Percentiles rank a stretch among this genome's conserved stretches.
Conservation (phyloP, 2,797 vertebrate genomes). For the Carduelis carduelis region DNA sequence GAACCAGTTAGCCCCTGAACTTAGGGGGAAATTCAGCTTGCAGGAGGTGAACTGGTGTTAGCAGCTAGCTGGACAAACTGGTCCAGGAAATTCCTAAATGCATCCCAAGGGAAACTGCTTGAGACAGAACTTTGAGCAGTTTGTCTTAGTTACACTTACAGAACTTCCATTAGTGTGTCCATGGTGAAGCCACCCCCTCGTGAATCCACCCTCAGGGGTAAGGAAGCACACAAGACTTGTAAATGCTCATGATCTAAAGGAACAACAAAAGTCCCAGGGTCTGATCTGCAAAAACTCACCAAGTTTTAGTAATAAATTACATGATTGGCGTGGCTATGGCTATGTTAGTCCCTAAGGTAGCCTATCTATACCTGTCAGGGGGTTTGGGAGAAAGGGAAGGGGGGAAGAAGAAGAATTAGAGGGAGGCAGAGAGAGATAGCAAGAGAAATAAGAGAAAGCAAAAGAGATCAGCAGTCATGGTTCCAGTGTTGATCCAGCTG, state of each 20-base stretch:
- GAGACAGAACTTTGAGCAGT: not conserved
- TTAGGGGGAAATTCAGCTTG: not conserved
- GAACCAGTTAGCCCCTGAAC: not conserved
- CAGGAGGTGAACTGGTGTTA: no score
- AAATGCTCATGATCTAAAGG: not conserved
- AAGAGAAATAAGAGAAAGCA: not conserved
- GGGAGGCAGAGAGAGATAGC: no score
- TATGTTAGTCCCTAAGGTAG: not conserved
- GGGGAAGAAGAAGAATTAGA: no score
- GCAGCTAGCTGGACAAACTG: not conserved
- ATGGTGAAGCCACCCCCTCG: rapidly evolving
- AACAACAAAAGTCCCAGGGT: not conserved
- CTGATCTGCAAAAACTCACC: not conserved
- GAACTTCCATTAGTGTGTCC: no score
- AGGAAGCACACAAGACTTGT: not conserved
- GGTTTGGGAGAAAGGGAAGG: not conserved
- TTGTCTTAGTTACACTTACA: no score
- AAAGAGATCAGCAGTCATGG: not conserved
- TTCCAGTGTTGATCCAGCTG: rapidly evolving
- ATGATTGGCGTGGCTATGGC: rapidly evolving
- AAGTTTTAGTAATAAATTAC: not conserved
- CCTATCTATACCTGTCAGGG: no score
- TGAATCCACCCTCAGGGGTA: not conserved
- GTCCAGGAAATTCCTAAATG: not conserved
- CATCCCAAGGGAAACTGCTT: not conserved